A percentile compares a stretch with the other conserved stretches of the same genome.
These are phyloP conservation scores for Amphiprion clarkii DNA, from an alignment of 2,797 vertebrate species.

Conservation along the genomic window DNA sequence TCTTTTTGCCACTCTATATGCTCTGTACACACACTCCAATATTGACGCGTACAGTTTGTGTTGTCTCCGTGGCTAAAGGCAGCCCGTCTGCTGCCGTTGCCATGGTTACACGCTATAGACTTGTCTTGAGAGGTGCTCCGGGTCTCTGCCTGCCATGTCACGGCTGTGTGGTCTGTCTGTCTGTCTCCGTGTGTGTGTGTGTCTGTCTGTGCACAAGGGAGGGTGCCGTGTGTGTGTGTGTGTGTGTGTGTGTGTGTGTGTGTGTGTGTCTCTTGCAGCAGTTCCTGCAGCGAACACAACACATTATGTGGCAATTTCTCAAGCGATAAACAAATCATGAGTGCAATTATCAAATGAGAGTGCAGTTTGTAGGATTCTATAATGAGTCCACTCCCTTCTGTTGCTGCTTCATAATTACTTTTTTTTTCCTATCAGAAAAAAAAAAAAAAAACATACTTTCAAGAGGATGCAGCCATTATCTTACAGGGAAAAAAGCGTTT, in stretches of 20 bases:
- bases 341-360: constrained; percentile 35
- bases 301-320: constrained; percentile 40
- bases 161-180: constrained; percentile 16
- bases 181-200: constrained; percentile 13
- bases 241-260: background rate
- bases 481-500: background rate
- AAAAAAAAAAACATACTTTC: constrained; percentile 11
- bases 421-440: constrained; percentile 8
- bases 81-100: constrained; percentile 63
- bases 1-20: background rate
- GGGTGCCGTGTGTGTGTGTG: background rate
- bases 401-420: constrained; percentile 29
- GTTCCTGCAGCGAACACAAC: background rate
- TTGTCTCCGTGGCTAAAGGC: constrained; percentile 51
- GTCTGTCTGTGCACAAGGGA: background rate
- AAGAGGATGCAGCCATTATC: constrained; percentile 2
- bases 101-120: constrained; percentile 71
- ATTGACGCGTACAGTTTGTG: constrained; percentile 48
- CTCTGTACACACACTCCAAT: constrained; percentile 26
- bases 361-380: constrained; percentile 24
- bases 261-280: background rate
- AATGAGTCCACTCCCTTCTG: constrained; percentile 43
- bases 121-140: constrained; percentile 62
- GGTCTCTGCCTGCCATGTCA: constrained; percentile 42
- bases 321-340: constrained; percentile 33